A percentile compares a stretch with the other conserved stretches of the same genome.
Evolutionary conservation across 2,797 vertebrate species (phyloP).

Genomic region (Thripadectes ignobilis): DNA sequence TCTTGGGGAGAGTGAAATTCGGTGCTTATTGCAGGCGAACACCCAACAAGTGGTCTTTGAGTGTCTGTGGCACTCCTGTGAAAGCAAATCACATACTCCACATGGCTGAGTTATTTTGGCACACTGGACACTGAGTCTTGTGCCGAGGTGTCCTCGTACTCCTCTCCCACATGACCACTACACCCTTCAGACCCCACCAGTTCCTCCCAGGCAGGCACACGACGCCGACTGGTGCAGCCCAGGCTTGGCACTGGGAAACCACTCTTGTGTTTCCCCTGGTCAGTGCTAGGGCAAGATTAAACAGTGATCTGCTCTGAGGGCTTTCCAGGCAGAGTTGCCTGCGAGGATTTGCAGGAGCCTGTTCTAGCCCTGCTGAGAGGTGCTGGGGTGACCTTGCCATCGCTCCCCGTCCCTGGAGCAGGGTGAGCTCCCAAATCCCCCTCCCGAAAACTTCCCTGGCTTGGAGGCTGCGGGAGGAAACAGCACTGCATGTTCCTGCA

Average conservation of each 20-base stretch:
- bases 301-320: not conserved
- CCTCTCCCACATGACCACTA: accelerated
- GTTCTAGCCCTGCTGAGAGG: not conserved
- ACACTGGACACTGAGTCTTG: accelerated
- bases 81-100: not conserved
- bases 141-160: not conserved
- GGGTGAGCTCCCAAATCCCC: not conserved
- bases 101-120: not conserved
- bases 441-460: not conserved
- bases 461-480: not conserved
- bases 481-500: not conserved
- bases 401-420: accelerated
- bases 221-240: not conserved
- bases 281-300: not conserved
- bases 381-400: not conserved
- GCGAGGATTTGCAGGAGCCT: not conserved
- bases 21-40: accelerated
- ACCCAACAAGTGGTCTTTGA: not conserved
- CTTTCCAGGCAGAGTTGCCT: not conserved
- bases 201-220: not conserved
- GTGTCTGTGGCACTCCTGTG: accelerated
- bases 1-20: not conserved
- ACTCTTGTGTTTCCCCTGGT: not conserved
- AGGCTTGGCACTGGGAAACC: not conserved
- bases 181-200: not conserved